Conservation (phyloP, 2,888 invertebrate genomes). For the Coelopa pilipes region DNA sequence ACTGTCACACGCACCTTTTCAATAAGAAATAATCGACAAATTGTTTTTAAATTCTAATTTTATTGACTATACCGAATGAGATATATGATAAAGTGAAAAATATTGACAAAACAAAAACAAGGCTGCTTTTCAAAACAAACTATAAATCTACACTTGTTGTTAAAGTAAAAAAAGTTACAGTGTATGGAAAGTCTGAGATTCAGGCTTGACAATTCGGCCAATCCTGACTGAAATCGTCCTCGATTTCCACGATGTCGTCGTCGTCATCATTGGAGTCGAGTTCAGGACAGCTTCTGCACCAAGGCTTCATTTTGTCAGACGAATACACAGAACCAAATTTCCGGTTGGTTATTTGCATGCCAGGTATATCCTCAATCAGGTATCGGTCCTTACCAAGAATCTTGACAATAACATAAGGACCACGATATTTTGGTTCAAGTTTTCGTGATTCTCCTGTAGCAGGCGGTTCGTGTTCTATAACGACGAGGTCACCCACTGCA, state of each 20-base stretch:
- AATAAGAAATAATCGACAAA: too few species aligned
- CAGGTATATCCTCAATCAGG: constrained; percentile 40
- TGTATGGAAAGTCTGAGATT: background rate
- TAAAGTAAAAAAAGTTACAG: too few species aligned
- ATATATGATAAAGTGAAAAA: too few species aligned
- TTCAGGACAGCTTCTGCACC: constrained; percentile 30
- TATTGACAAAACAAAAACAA: too few species aligned
- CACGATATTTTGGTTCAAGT: constrained; percentile 40
- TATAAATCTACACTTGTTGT: too few species aligned
- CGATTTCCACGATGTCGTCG: constrained; percentile 30
- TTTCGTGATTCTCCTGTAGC: constrained; percentile 43
- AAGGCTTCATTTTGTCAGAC: constrained; percentile 44
- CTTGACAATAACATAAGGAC: constrained; percentile 25
- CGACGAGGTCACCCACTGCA: constrained; percentile 32
- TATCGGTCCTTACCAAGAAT: too few species aligned
- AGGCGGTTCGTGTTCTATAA: constrained; percentile 37
- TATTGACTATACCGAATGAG: too few species aligned
- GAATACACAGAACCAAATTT: too few species aligned
- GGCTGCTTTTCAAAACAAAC: too few species aligned
- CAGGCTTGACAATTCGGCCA: constrained; percentile 28
- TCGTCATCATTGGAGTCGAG: constrained; percentile 24
- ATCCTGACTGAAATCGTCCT: constrained; percentile 36
- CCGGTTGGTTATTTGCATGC: constrained; percentile 32
- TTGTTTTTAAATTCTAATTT: too few species aligned
- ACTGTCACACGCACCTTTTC: too few species aligned